These are phyloP conservation scores for Dryocosmus kuriphilus DNA, from an alignment of 2,888 invertebrate species.

Conservation along the genomic window DNA sequence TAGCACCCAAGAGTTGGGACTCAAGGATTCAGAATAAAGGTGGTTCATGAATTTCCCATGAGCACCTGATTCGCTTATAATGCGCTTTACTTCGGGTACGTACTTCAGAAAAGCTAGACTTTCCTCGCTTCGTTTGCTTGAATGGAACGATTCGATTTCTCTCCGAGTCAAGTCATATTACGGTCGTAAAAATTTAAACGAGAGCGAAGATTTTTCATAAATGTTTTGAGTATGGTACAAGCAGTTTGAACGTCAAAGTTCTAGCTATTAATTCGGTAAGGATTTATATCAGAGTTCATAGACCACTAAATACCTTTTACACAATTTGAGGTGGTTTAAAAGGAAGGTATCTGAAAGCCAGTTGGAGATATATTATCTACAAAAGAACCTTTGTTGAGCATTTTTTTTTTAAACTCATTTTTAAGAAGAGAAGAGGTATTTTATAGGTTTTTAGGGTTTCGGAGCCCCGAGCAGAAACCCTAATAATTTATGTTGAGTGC, in stretches of 20 bases:
- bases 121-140: slow-evolving; percentile 48
- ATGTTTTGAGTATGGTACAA: slow-evolving; percentile 5
- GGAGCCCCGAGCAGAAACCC: too few relatives aligned
- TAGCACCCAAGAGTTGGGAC: slow-evolving; percentile 25
- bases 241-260: neutral
- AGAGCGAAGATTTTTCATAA: slow-evolving; percentile 8
- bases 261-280: neutral
- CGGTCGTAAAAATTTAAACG: slow-evolving; percentile 33
- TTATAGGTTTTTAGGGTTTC: too few relatives aligned
- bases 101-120: slow-evolving; percentile 32
- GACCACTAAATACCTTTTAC: neutral
- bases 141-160: slow-evolving; percentile 40
- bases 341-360: neutral
- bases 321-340: neutral
- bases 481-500: too few relatives aligned
- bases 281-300: neutral
- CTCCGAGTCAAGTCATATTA: slow-evolving; percentile 21
- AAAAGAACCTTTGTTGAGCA: too few relatives aligned
- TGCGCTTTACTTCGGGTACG: slow-evolving; percentile 53
- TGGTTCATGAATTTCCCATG: slow-evolving; percentile 64
- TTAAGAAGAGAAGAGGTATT: too few relatives aligned
- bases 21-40: slow-evolving; percentile 37
- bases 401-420: too few relatives aligned
- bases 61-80: slow-evolving; percentile 62
- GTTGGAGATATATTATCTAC: neutral